Evolutionary conservation across 2,113 vertebrate species (phyloP), one percentile per base, ranked within the genome.

Genomic region (Symphodus melops): DNA sequence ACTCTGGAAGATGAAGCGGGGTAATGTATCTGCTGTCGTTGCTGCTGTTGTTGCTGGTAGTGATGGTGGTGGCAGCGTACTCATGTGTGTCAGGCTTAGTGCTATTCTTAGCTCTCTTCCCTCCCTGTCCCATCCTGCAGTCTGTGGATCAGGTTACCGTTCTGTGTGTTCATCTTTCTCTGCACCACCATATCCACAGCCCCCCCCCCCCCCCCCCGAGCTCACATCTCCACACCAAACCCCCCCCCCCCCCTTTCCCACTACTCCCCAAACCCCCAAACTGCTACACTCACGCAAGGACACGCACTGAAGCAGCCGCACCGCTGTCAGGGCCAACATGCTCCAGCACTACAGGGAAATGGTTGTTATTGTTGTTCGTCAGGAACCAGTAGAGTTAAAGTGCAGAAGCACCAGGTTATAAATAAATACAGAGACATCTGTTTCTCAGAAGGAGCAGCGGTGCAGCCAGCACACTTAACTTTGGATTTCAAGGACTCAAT

Each of bases 101-200:
- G 82, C 89, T 93, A 92, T 93, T 93, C 85, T 93, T 92, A 91
- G 91, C 75, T 13, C 25, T 72, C 66, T 77, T 79, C 77, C 84
- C 75, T 88, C 86, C 83, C 79, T 58, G 83, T 83, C 87, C 90
- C 86, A 72, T 89, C 75, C 87, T 91, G 92, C 91, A 93, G 86
- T 91, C 75, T 65, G 76, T 86, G 84, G 89, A 88, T 94, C 91
- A 67, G 79, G 91, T 93, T 93, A 88, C 92, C 9, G 48, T 82
- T 81, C 77, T 86, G 77, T 60, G 78, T 64, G 83, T 78, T 77
- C 85, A 69, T 80, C 86, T 77, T 55, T 68, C 69, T 48, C 65
- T 28, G 33, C 46, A 63, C 51, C 66, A 39, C 63, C 63, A 48
- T 39, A 39, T 2, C 39, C 63, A 48, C 44, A 37, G 8, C 57